Evolutionary conservation across 2,113 vertebrate genomes (phyloP).

Genomic region (Stigmatopora argus): DNA sequence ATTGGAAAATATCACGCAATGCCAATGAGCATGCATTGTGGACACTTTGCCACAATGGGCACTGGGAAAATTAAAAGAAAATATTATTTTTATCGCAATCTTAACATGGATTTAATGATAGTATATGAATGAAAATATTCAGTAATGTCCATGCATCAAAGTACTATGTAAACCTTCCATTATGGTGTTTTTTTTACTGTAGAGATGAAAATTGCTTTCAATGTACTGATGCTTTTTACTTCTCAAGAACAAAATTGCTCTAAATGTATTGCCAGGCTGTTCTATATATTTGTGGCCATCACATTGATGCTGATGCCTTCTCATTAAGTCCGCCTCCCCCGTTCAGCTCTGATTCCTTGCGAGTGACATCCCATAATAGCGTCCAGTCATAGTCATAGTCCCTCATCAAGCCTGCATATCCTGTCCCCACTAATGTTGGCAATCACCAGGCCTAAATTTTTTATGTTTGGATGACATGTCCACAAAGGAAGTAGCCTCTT

Average conservation of each 20-base stretch:
- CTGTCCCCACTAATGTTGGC: constrained; percentile 18
- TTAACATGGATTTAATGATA: no score
- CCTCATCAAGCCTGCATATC: constrained; percentile 11
- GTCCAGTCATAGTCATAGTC: constrained; percentile 22
- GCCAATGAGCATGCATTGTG: no score
- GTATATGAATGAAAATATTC: background rate
- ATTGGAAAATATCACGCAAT: no score
- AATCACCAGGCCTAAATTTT: constrained; percentile 50
- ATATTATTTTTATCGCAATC: no score
- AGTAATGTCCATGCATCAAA: background rate
- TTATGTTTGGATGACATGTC: constrained; percentile 47
- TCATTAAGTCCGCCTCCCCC: background rate
- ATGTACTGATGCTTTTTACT: no score
- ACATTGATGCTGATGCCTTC: background rate
- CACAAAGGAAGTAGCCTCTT: constrained; percentile 51
- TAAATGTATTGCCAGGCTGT: background rate
- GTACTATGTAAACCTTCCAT: background rate
- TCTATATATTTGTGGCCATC: constrained; percentile 5
- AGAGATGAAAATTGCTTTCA: background rate
- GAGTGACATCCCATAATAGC: constrained; percentile 11
- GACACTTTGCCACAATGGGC: no score
- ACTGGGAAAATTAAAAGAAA: no score
- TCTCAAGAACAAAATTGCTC: background rate
- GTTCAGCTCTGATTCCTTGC: constrained; percentile 24
- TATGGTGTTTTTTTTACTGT: background rate